These are phyloP conservation scores for Synanthedon formicaeformis DNA, from an alignment of 2,888 invertebrate genomes.

Conservation along the genomic window DNA sequence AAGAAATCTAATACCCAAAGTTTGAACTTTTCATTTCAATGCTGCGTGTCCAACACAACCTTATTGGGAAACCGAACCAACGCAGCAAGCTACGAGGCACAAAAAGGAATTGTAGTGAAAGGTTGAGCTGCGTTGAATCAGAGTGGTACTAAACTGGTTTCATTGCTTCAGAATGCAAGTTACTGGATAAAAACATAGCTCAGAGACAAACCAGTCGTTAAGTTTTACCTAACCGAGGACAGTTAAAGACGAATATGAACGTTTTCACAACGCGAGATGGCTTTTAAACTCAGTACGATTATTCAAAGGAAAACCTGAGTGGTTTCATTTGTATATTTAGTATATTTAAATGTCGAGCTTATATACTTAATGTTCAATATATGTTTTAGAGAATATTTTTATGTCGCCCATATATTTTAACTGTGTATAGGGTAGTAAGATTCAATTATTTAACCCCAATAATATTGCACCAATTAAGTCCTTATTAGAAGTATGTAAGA, in stretches of 20 bases:
- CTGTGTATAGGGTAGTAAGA: too few relatives aligned
- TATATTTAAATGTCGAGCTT: too few relatives aligned
- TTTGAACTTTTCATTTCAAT: slow-evolving; percentile 16
- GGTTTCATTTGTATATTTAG: background rate
- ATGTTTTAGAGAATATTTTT: too few relatives aligned
- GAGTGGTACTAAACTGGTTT: slow-evolving; percentile 58
- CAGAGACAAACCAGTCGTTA: slow-evolving; percentile 59
- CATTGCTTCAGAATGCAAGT: slow-evolving; percentile 65
- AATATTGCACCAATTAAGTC: too few relatives aligned
- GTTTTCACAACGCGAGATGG: slow-evolving; percentile 22
- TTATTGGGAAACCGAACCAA: slow-evolving; percentile 14
- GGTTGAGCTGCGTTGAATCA: slow-evolving; percentile 51
- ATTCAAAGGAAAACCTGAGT: background rate
- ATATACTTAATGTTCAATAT: too few relatives aligned
- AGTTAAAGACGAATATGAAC: slow-evolving; percentile 20
- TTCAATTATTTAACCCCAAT: too few relatives aligned
- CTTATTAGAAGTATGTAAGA: too few relatives aligned
- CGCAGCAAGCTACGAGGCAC: slow-evolving; percentile 29
- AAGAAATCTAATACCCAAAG: too few relatives aligned
- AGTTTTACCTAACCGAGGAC: slow-evolving; percentile 15
- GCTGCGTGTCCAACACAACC: slow-evolving; percentile 19
- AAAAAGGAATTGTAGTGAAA: slow-evolving; percentile 55
- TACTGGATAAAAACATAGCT: slow-evolving; percentile 64
- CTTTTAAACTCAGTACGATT: slow-evolving; percentile 22
- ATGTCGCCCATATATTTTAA: too few relatives aligned